Conservation (phyloP, 1,140 invertebrate genomes). For the Physella acuta region DNA sequence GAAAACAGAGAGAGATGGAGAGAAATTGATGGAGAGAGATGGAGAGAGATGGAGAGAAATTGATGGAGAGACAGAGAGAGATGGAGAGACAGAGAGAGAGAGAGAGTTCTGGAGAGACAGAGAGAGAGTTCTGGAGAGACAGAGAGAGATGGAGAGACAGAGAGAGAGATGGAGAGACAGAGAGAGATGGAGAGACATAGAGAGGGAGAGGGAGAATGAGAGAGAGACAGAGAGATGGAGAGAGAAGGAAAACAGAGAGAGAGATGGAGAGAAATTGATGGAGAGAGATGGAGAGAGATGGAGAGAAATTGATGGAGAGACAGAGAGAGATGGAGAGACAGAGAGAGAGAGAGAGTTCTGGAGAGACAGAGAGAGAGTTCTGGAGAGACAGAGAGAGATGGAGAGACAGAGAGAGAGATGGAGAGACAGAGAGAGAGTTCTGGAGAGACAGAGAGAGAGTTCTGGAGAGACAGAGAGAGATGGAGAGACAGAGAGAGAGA, state of each 20-base stretch:
- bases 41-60: not conserved
- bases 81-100: not conserved
- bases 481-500: not conserved
- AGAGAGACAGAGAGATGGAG: not conserved
- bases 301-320: conserved; percentile 9
- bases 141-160: not conserved
- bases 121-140: not conserved
- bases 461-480: conserved; percentile 16
- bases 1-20: not conserved
- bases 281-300: not conserved
- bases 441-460: conserved; percentile 9
- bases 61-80: not conserved
- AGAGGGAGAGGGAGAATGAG: not conserved
- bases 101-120: not conserved
- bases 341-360: conserved; percentile 19
- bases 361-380: not conserved
- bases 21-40: not conserved
- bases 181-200: not conserved
- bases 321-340: conserved; percentile 15
- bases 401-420: not conserved
- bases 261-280: not conserved
- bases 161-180: not conserved
- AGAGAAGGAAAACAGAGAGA: not conserved
- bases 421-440: conserved; percentile 15
- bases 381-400: not conserved